phyloP scores from a whole-genome alignment of 2,888 invertebrate genomes.

The Punctoribates punctum region DNA sequence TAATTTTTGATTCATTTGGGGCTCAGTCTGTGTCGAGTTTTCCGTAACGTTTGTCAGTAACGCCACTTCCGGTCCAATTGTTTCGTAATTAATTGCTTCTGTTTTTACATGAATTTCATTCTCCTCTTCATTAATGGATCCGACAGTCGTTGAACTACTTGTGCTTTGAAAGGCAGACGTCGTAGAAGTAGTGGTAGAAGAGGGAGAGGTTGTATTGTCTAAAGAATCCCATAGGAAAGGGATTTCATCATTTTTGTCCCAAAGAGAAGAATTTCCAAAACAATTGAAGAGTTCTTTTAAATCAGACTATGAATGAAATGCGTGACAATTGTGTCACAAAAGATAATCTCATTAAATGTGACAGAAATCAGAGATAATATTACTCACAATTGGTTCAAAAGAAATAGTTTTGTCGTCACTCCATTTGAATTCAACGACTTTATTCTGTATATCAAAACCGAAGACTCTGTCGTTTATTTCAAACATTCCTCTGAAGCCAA shows the following conservation, averaged over 20 bases:
- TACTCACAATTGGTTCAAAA: not conserved
- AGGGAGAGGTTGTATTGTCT: not conserved
- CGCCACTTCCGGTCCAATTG: too few species aligned
- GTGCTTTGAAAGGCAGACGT: not conserved
- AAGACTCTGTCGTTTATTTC: not conserved
- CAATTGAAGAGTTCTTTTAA: constrained; percentile 13
- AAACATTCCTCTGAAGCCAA: constrained; percentile 7
- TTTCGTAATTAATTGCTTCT: too few species aligned
- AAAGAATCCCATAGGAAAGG: too few species aligned
- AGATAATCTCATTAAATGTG: not conserved
- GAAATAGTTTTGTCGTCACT: not conserved
- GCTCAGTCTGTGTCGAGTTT: not conserved
- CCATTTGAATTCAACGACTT: not conserved
- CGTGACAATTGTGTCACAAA: not conserved
- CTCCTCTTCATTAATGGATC: too few species aligned
- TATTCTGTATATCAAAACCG: not conserved
- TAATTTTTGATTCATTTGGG: not conserved
- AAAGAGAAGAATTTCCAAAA: constrained; percentile 3
- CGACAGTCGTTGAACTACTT: not conserved
- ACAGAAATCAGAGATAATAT: not conserved
- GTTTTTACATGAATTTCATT: too few species aligned
- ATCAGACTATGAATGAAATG: not conserved
- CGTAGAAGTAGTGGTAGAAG: not conserved
- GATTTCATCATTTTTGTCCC: not conserved
- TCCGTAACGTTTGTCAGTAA: too few species aligned